Percentiles rank a stretch among this genome's conserved stretches.
These are phyloP conservation scores for Apocheima hispidaria DNA, from an alignment of 2,888 invertebrate genomes.

Conservation along the genomic window DNA sequence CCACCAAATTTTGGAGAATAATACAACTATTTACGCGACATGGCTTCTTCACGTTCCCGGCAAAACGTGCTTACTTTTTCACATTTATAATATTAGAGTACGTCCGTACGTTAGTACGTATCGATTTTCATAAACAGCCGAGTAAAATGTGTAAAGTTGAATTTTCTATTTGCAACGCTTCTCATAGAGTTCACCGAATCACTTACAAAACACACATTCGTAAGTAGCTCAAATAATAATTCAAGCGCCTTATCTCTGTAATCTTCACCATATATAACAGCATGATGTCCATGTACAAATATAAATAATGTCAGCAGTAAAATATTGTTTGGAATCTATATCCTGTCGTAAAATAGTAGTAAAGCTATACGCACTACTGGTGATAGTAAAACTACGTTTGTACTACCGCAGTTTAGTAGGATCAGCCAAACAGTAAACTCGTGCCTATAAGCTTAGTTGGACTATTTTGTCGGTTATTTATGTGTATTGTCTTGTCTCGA, in stretches of 20 bases:
- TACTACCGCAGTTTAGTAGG: constrained; percentile 16
- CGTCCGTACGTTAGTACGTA: too few species aligned
- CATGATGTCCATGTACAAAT: constrained; percentile 34
- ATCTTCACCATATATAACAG: constrained; percentile 25
- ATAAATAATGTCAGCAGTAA: constrained; percentile 40
- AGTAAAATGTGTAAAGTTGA: neutral
- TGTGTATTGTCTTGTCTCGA: neutral
- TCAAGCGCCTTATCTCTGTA: constrained; percentile 22
- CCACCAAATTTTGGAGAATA: too few species aligned
- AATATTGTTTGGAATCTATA: constrained; percentile 40
- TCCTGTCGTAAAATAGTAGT: constrained; percentile 42
- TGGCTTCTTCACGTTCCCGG: too few species aligned
- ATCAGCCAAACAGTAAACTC: constrained; percentile 1
- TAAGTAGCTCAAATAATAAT: constrained; percentile 16
- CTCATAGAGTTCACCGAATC: too few species aligned
- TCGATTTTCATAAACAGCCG: too few species aligned
- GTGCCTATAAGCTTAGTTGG: neutral
- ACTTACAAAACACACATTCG: neutral
- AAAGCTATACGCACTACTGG: constrained; percentile 35
- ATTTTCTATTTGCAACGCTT: neutral
- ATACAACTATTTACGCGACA: too few species aligned
- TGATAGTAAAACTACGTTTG: constrained; percentile 36
- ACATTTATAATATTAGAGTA: too few species aligned
- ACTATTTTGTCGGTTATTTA: neutral
- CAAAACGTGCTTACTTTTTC: too few species aligned